Conservation (phyloP, 2,888 invertebrate species). For the Microplitis deprimator region DNA sequence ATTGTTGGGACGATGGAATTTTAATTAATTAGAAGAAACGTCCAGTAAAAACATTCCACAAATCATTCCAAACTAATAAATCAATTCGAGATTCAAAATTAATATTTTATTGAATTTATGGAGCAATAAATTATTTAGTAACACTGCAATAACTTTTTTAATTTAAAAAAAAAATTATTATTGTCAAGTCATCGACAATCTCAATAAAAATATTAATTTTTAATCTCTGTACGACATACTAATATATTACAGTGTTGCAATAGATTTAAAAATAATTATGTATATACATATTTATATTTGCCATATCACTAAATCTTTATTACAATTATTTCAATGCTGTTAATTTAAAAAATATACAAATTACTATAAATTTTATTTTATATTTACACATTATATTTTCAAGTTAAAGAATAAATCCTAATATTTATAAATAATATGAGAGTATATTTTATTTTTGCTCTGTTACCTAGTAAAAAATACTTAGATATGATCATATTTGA, state of each 20-base stretch:
- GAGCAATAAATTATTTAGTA: neutral
- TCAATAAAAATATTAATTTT: neutral
- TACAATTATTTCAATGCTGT: neutral
- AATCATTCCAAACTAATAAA: neutral
- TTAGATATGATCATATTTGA: no score
- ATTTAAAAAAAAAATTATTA: neutral
- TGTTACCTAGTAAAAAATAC: no score
- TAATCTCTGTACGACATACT: neutral
- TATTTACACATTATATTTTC: neutral
- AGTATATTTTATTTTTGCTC: no score
- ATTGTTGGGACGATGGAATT: neutral
- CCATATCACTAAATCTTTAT: neutral
- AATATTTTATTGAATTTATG: neutral
- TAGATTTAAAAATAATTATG: neutral
- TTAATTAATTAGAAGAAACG: neutral
- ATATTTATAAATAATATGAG: neutral
- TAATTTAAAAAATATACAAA: neutral
- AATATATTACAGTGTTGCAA: neutral
- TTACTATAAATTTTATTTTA: neutral
- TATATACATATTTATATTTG: neutral
- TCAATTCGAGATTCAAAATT: neutral
- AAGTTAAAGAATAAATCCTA: neutral
- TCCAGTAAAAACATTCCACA: neutral
- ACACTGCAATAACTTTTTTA: no score
- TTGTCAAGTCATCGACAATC: neutral